phyloP scores from a whole-genome alignment of 2,113 vertebrate genomes.

The Rousettus leschenaultii region DNA sequence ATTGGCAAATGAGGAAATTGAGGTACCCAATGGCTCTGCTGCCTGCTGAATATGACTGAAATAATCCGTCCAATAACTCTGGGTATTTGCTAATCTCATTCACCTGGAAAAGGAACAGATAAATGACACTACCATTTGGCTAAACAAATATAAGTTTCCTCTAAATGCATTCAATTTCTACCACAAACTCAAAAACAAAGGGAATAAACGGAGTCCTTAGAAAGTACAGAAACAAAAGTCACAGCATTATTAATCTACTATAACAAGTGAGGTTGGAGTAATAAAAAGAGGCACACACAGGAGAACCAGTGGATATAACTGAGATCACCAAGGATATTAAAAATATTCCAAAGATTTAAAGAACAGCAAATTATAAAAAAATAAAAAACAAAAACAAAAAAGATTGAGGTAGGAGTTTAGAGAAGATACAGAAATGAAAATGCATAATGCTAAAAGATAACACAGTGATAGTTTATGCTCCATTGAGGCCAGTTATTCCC shows the following conservation, averaged over 20 bases:
- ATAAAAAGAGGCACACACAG: not conserved
- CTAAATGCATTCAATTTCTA: not conserved
- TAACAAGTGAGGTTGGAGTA: not conserved
- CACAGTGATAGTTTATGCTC: no score
- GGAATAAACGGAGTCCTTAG: not conserved
- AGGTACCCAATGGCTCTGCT: not conserved
- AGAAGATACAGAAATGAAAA: not conserved
- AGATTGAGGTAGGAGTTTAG: not conserved
- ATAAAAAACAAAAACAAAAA: not conserved
- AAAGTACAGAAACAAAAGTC: slow-evolving; percentile 4
- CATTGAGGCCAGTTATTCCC: no score
- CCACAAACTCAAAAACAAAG: slow-evolving; percentile 1
- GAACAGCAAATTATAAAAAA: not conserved
- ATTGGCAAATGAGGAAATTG: not conserved
- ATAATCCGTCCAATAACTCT: not conserved
- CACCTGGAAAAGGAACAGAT: not conserved
- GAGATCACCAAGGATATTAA: not conserved
- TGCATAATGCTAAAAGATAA: not conserved
- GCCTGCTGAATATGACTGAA: not conserved
- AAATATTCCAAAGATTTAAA: not conserved
- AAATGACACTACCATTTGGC: not conserved
- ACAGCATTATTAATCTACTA: not conserved
- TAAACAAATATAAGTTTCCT: not conserved
- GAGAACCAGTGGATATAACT: not conserved
- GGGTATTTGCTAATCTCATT: not conserved